Base-by-base conservation (phyloP, 2,797 vertebrate genomes). In the Anniella stebbinsi region DNA sequence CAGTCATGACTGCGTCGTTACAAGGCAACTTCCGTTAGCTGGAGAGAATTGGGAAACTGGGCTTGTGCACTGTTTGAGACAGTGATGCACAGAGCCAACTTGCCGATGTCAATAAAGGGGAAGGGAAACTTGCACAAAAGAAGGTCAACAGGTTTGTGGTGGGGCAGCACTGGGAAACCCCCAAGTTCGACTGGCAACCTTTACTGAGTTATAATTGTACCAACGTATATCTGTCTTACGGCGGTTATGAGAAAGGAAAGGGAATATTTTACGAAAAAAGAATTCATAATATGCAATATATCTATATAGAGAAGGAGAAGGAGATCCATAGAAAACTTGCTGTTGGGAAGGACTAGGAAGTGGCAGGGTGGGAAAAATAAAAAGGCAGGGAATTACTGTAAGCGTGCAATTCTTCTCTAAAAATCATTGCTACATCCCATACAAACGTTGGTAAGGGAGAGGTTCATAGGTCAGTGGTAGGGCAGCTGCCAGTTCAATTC, bases 81-180 rank as follows among this genome's bases (percentile, higher is more conserved):
- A 69, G 30, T 69, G 85, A 83, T 87, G 38, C 18, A 83, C 21
- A 75, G 45, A 12, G 11, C 38, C 60, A 41, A 23, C 54, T 45
- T n/a, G 36, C 15, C 80, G 25, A 45, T 41, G 51, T 23, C 45
- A 54, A 67, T 45, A 85, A 80, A 28, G 12, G n/a, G 0, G 0
- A 21, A 38, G 88, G 12, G 84, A 60, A 88, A 60, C 30, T 83
- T 92, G 88, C 63, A 38, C 36, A 13, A 93, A 87, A 10, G 67
- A 76, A 90, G 72, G 57, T 66, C 57, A 77, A 15, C 41, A 63
- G 33, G 73, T 87, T 21, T 66, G 86, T 63, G 57, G 86, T 36
- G 51, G 60, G 54, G 33, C 23, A 54, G 36, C 80, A 1, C 33
- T 21, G 1, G 4, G 60, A 38, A 41, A 82, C n/a, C 28, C 63